Conservation (phyloP, 92 coral and sea anemone genomes). For the Porites rus region DNA sequence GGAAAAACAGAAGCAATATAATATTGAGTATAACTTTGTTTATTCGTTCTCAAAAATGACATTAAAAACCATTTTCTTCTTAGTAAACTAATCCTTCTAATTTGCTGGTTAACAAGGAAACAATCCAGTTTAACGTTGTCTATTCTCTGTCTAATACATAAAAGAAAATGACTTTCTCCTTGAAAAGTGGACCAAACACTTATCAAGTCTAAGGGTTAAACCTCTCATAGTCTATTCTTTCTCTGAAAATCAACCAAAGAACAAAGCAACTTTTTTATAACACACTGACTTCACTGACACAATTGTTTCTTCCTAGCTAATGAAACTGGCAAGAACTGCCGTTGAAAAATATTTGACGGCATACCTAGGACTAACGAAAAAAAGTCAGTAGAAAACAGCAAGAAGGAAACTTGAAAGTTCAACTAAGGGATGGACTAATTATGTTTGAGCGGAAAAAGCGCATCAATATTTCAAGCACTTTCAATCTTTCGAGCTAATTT, state of each 20-base stretch:
- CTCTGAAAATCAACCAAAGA: background rate
- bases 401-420: background rate
- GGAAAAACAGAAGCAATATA: background rate
- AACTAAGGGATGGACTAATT: too few relatives aligned
- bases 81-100: background rate
- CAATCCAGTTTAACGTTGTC: background rate
- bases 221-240: background rate
- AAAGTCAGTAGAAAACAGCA: too few relatives aligned
- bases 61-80: background rate
- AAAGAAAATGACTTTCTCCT: too few relatives aligned
- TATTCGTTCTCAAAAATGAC: slow-evolving; percentile 25
- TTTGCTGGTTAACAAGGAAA: background rate
- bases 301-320: background rate
- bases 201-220: background rate
- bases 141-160: too few relatives aligned
- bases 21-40: background rate
- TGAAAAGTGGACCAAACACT: too few relatives aligned
- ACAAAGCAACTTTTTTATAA: background rate
- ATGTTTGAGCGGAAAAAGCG: too few relatives aligned
- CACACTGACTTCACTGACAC: background rate
- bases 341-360: background rate
- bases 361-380: too few relatives aligned
- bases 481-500: too few relatives aligned
- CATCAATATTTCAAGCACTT: too few relatives aligned
- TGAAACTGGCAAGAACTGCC: background rate